These are phyloP conservation scores for Polyommatus iphigenia DNA, from an alignment of 2,888 invertebrate species.

Conservation along the genomic window DNA sequence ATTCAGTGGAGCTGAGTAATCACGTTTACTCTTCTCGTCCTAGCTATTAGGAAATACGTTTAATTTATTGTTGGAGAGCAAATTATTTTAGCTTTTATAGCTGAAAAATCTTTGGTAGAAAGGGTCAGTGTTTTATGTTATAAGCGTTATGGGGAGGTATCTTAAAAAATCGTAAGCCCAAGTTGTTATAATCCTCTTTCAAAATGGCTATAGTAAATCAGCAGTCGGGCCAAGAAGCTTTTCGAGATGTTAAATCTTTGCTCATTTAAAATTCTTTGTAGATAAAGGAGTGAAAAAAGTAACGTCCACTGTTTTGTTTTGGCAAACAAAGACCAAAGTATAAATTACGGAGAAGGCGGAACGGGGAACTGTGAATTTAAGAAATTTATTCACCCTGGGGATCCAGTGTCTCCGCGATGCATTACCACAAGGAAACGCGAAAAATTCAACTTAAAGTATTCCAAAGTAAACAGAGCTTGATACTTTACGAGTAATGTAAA, in stretches of 20 bases:
- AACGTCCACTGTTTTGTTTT: slow-evolving; percentile 1
- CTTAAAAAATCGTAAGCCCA: background rate
- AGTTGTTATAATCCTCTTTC: background rate
- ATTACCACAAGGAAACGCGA: background rate
- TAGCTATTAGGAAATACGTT: background rate
- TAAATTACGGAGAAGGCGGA: background rate
- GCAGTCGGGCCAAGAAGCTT: background rate
- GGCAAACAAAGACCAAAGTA: background rate
- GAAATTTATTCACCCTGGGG: slow-evolving; percentile 7
- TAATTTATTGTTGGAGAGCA: background rate
- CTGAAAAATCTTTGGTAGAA: background rate
- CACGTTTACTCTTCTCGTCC: background rate
- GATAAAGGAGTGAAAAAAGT: background rate
- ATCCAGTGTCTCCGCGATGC: background rate
- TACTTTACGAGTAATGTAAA: too few species aligned
- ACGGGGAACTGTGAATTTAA: background rate
- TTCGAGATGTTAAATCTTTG: background rate
- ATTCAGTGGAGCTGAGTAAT: background rate
- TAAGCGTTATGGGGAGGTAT: background rate
- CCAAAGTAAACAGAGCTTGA: too few species aligned
- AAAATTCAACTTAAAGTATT: background rate
- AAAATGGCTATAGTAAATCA: background rate
- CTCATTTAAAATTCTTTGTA: background rate
- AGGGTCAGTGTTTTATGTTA: too few species aligned
- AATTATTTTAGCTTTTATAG: background rate